Evolutionary conservation across 2,888 invertebrate species (phyloP), one percentile per base, ranked within the genome.

Genomic region (Ypsolopha scabrella): DNA sequence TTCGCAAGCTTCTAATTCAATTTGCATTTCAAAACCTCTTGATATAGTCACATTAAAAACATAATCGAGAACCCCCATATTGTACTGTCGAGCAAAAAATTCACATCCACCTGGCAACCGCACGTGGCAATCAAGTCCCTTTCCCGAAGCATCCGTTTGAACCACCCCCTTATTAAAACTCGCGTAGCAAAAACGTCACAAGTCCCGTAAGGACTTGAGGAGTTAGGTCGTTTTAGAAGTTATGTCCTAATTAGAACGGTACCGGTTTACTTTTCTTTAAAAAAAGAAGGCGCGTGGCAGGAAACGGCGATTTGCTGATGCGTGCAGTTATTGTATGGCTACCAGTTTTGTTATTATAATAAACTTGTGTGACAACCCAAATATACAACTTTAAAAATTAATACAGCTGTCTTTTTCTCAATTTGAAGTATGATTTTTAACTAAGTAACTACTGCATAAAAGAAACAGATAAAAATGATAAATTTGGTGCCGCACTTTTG

Each of bases 271-370:
- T 79, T 80, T 77, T 71, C 75, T 79, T 74, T 80, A 79, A 3
- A 24, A 82, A 83, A 82, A 81, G 79, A 81, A 79, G 75, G 57
- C 79, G 70, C 74, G 80, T 78, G 80, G 74, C 75, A 51, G 70
- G 75, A 61, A 62, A 50, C 47, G 53, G 54, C 11, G 37, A 47
- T 46, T 51, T 14, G 47, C 44, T 35, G 35, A 43, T 13, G 50
- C 50, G 36, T 10, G 50, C 11, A 14, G 41, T 39, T 39, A 34
- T 39, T 49, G 13, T 8, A 11, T 7, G n/a, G 34, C 10, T 34
- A 34, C 14, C 43, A 11, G 33, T 45, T 45, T 24, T 45, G 33
- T 45, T 33, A 34, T 34, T 33, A 7, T 2, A 6, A 34, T 11
- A 34, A 45, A 45, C 11, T 10, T 46, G 10, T 13, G 9, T 34